phyloP scores from a whole-genome alignment of 2,113 vertebrate genomes.

The Quiscalus mexicanus region DNA sequence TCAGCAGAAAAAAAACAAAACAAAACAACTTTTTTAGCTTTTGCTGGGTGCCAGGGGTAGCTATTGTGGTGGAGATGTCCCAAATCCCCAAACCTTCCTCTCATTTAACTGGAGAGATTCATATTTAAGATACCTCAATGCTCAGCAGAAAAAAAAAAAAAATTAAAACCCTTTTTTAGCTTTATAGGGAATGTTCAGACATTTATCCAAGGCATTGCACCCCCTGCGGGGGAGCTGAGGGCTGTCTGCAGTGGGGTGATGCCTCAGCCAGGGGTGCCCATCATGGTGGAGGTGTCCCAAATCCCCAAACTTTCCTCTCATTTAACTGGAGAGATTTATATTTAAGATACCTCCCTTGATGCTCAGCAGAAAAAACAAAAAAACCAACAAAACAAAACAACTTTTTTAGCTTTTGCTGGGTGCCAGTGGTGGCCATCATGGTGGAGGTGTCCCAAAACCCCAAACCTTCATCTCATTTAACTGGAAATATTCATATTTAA shows the following conservation, averaged over 20 bases:
- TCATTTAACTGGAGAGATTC: not conserved
- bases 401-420: no score
- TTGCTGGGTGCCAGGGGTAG: no score
- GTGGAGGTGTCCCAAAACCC: no score
- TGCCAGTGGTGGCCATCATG: no score
- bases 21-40: no score
- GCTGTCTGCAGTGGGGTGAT: no score
- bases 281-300: not conserved
- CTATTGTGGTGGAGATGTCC: no score
- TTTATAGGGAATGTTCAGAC: not conserved
- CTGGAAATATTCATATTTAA: not conserved
- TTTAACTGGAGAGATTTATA: no score
- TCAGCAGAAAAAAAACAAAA: no score
- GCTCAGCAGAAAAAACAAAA: no score
- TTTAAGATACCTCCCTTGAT: no score
- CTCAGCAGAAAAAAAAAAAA: not conserved
- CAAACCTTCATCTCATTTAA: not conserved
- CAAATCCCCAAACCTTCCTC: not conserved
- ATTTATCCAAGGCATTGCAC: not conserved
- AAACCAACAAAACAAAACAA: no score
- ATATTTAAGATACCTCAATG: not conserved
- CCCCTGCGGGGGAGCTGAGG: not conserved
- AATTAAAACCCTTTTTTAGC: not conserved
- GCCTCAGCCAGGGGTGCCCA: not conserved
- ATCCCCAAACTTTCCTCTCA: not conserved